Percentiles rank a stretch among this genome's conserved stretches.
Conservation (phyloP, 2,888 invertebrate genomes). For the Norana najaformis region DNA sequence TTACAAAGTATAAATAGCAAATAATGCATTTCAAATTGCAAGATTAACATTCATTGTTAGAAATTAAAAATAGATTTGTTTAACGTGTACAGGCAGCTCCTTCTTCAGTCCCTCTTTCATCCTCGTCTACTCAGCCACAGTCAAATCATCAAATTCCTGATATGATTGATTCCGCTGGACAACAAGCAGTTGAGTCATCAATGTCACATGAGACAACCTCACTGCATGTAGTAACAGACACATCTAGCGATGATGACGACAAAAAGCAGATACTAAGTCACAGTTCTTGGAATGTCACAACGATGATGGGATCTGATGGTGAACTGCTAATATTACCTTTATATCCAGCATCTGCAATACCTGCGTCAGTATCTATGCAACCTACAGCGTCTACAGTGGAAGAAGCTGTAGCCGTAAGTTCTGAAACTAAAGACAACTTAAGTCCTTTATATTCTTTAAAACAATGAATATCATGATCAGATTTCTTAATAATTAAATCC, state of each 20-base stretch:
- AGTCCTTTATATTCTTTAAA: not conserved
- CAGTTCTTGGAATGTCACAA: not conserved
- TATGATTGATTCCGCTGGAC: not conserved
- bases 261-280: not conserved
- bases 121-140: not conserved
- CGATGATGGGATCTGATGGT: not conserved
- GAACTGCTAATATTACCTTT: not conserved
- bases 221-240: not conserved
- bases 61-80: too few species aligned
- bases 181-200: not conserved
- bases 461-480: not conserved
- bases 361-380: not conserved
- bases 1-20: too few species aligned
- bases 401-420: not conserved
- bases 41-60: too few species aligned
- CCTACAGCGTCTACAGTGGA: not conserved
- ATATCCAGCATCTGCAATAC: not conserved
- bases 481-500: not conserved
- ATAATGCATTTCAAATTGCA: too few species aligned
- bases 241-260: not conserved
- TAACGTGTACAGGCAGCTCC: not conserved
- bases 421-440: not conserved
- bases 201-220: not conserved
- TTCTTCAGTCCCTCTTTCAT: too few species aligned
- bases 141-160: not conserved